Evolutionary conservation across 2,797 vertebrate genomes (phyloP), one percentile per base, ranked within the genome.

Genomic region (Acrossocheilus wenchowensis): DNA sequence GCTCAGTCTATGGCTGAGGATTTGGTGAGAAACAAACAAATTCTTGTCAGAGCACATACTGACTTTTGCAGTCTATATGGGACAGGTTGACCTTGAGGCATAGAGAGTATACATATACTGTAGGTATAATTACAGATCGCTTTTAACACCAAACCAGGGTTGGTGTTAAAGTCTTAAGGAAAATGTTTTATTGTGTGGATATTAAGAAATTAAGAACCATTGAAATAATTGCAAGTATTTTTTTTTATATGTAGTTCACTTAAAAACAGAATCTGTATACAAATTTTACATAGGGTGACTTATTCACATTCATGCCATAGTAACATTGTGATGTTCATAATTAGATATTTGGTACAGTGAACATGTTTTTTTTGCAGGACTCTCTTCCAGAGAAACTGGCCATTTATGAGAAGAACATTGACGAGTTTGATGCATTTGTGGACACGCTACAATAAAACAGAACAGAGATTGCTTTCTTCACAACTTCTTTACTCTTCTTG

Each of bases 1-100:
- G 96, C 97, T 0, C 98, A 99, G 92, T 99, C 98, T 21, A 99
- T 99, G 98, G 98, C 98, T 2, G 98, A 99, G 41, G 98, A 99
- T 92, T 94, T 99, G 97, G 98, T 99, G 95, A 92, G 94, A 90
- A 88, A 79, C 26, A 0, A 19, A 34, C 12, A 69, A 7, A 43
- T 41, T 84, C 14, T 57, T 15, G n/a, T 52, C 57, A 57, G 14
- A 30, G 68, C 36, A 73, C 52, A 54, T 57, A 75, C 60, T 36
- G 6, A 52, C 57, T 71, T 78, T 78, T 78, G 57, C 10, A 11
- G 12, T 43, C 23, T 69, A 26, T 48, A 78, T 69, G 36, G 11
- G 34, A 23, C 45, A 30, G 74, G 34, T 69, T 84, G 34, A 68
- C 75, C 30, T 77, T 74, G 9, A 45, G 41, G 71, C 8, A 73